phyloP scores from a whole-genome alignment of 1,140 invertebrate genomes.

The Alviniconcha marisindica region DNA sequence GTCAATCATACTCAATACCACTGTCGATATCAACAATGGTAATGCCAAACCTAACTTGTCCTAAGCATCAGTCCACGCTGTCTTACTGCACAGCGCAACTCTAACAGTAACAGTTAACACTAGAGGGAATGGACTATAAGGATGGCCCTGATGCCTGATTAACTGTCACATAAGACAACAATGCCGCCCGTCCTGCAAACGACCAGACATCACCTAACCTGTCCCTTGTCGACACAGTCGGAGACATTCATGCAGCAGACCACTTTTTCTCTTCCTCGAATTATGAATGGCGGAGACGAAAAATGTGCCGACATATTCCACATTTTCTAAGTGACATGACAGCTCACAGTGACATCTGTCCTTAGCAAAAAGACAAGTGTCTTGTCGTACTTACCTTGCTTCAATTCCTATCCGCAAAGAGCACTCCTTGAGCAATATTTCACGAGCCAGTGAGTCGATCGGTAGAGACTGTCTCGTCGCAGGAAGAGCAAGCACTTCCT shows the following conservation, averaged over 20 bases:
- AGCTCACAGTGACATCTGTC: not conserved
- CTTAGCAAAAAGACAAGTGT: not conserved
- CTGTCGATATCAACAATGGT: too few relatives aligned
- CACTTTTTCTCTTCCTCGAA: too few relatives aligned
- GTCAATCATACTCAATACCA: too few relatives aligned
- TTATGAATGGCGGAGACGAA: too few relatives aligned
- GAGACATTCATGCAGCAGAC: not conserved
- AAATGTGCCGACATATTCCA: not conserved
- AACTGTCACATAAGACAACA: not conserved
- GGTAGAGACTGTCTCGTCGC: constrained; percentile 1
- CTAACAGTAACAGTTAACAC: too few relatives aligned
- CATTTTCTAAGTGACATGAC: not conserved
- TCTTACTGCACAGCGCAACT: too few relatives aligned
- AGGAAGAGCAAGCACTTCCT: constrained; percentile 33
- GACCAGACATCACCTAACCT: too few relatives aligned
- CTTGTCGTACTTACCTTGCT: not conserved
- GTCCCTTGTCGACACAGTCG: too few relatives aligned
- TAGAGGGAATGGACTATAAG: too few relatives aligned
- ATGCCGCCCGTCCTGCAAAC: not conserved
- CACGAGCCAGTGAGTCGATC: constrained; percentile 13
- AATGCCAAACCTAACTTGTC: too few relatives aligned
- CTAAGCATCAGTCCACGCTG: too few relatives aligned
- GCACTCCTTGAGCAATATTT: not conserved
- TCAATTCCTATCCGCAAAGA: not conserved
- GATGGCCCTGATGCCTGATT: not conserved